Evolutionary conservation across 2,113 vertebrate species (phyloP), one percentile per base, ranked within the genome.

Genomic region (Macquaria ambigua): DNA sequence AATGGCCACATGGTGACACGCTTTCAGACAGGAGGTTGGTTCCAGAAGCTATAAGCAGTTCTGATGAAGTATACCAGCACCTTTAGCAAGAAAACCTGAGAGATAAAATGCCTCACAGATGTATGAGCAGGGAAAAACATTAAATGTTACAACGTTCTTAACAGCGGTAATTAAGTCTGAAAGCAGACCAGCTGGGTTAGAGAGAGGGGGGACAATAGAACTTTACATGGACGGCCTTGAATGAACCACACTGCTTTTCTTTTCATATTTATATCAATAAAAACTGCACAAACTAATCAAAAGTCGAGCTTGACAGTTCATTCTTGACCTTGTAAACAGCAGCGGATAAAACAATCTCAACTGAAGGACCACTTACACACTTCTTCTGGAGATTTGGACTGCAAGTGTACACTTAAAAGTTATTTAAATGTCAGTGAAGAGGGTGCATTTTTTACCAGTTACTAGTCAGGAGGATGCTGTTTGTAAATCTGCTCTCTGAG

Each of bases 401-500:
- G 0, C 15, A 12, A 34, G 28, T 34, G 7, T 21, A 23, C 2
- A 23, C 16, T 16, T 0, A 46, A 55, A 41, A 41, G 20, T 71
- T 14, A 23, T 72, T 37, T 25, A 28, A 68, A 48, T 16, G 14
- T 9, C 18, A 66, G 11, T 41, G 5, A 66, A 64, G 16, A 23
- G 46, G 31, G 31, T 63, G 18, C 25, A 28, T 61, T 61, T 61
- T 31, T 31, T 16, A 16, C 12, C 25, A 37, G 68, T 14, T 23
- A 6, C 11, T 21, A 14, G 4, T 71, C 2, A 7, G 12, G 34
- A 53, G 0, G 23, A 14, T 77, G 76, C 5, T 79, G 14, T 25
- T 77, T 73, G 58, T 71, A 64, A 78, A 67, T 76, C 28, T 76
- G 43, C 14, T 79, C 31, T 64, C 52, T 7, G n/a, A 39, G 66